Base-by-base conservation (phyloP, 2,888 invertebrate species). In the Polyploca ridens region DNA sequence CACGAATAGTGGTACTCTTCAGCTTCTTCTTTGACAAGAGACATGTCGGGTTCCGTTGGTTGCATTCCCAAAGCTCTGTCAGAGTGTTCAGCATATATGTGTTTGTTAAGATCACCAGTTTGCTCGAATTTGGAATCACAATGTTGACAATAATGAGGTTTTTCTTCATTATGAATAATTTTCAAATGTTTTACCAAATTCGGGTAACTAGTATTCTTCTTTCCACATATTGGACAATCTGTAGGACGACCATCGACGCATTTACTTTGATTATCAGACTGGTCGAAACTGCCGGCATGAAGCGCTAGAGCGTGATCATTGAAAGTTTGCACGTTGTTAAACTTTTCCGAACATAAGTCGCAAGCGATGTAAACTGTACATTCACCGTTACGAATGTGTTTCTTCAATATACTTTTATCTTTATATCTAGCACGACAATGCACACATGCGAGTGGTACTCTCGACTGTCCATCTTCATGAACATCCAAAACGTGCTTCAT, bases 291-390 rank as follows among this genome's bases (percentile, higher is more conserved):
- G 60, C 92, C 94, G 8, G 92, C 91, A 69, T 94, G 94, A 49
- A 89, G 81, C 2, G 89, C 87, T 68, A 94, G 70, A 16, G 94
- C 94, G 67, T 94, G 95, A 27, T 90, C 87, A 62, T 94, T 90
- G 66, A 94, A 95, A 62, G 94, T 94, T 67, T 92, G 93, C 68
- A 94, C 84, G 41, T 91, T 90, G 3, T 77, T 74, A 67, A 95
- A 95, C 62, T 88, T 91, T 27, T 89, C 90, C 3, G 90, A 74
- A 68, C 95, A 95, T 49, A 92, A 76, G 67, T 93, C 94, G 71
- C 95, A 95, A 33, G 90, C 84, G 59, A 95, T 95, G 69, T 95
- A 94, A 76, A 95, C 95, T 0, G 95, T 95, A 70, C 95, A 95
- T 66, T 95, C 95, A 10, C 94, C 94, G 69, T 91, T 93, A 61